Evolutionary conservation across 2,797 vertebrate species (phyloP).

Genomic region (Cercopithecus diana): DNA sequence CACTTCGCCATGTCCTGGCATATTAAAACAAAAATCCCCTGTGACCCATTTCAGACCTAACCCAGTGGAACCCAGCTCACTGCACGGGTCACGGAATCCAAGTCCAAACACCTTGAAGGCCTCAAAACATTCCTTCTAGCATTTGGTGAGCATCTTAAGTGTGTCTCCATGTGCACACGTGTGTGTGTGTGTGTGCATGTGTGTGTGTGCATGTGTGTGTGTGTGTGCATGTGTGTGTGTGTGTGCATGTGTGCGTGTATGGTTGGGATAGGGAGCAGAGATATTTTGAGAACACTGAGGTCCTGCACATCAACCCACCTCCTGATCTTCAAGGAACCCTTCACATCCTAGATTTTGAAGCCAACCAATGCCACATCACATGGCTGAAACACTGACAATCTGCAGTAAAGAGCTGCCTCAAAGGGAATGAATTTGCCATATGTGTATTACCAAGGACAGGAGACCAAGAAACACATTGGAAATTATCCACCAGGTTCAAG

Average conservation of each 20-base stretch:
- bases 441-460: conserved; percentile 16
- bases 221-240: not conserved
- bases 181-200: not conserved
- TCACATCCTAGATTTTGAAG: not conserved
- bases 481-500: conserved; percentile 36
- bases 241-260: not conserved
- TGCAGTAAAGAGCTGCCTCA: conserved; percentile 30
- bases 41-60: conserved; percentile 5
- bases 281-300: conserved; percentile 24
- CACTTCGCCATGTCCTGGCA: not conserved
- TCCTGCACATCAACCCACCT: not conserved
- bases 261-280: not conserved
- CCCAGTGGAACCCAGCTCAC: not conserved
- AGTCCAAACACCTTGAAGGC: not conserved
- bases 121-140: conserved; percentile 26
- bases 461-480: conserved; percentile 35
- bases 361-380: not conserved
- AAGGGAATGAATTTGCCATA: conserved; percentile 41
- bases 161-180: not conserved
- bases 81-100: conserved; percentile 27
- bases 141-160: not conserved
- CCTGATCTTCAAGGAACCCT: not conserved
- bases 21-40: not conserved
- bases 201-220: no score
- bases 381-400: conserved; percentile 48